phyloP scores from a whole-genome alignment of 2,888 invertebrate species.

The Beris morrisii region DNA sequence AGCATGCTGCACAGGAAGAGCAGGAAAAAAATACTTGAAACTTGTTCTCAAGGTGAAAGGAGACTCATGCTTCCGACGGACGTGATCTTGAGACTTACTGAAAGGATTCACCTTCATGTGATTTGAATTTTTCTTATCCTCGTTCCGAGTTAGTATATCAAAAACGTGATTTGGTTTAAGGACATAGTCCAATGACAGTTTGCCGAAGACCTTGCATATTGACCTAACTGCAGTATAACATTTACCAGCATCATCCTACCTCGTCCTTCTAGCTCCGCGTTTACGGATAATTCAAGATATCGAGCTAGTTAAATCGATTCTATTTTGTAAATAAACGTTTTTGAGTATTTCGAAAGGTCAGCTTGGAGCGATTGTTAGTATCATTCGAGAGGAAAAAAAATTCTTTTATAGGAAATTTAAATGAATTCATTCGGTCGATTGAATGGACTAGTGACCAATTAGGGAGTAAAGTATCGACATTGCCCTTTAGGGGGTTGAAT shows the following conservation, averaged over 20 bases:
- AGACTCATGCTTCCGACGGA: conserved; percentile 27
- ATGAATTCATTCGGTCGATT: no score
- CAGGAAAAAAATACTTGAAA: not conserved
- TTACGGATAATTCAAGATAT: no score
- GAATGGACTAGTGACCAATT: no score
- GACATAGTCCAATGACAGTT: conserved; percentile 7
- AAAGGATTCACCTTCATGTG: conserved; percentile 25
- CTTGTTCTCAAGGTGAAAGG: conserved; percentile 28
- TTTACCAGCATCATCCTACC: conserved; percentile 4
- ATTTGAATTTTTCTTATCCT: conserved; percentile 16
- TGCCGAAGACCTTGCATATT: conserved; percentile 14
- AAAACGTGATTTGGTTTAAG: conserved; percentile 26
- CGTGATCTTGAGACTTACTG: conserved; percentile 31
- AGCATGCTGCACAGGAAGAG: not conserved
- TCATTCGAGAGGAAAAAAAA: no score
- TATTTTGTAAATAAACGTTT: no score
- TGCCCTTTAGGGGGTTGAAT: no score
- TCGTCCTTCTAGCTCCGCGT: not conserved
- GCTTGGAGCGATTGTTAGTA: no score
- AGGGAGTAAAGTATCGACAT: no score
- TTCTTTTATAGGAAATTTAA: no score
- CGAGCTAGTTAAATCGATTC: no score
- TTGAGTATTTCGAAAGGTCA: no score
- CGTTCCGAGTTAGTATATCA: conserved; percentile 13
- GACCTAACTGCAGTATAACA: conserved; percentile 26